Conservation (phyloP, 1,140 invertebrate genomes). For the Paraescarpia echinospica region DNA sequence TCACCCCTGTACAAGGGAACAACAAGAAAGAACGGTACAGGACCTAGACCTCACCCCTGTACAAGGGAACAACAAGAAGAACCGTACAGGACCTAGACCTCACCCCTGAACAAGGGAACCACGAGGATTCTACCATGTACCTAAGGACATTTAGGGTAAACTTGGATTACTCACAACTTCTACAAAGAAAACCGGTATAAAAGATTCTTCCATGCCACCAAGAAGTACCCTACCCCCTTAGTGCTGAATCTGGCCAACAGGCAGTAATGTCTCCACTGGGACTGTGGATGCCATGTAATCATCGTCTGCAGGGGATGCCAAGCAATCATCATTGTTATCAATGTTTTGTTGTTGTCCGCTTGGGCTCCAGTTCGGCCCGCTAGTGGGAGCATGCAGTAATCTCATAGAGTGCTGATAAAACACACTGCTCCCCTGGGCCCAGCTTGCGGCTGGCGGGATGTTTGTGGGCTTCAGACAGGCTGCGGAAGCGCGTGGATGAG, state of each 20-base stretch:
- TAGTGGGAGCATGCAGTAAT: not conserved
- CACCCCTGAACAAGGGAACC: too few species aligned
- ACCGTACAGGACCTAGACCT: too few species aligned
- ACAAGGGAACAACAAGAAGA: too few species aligned
- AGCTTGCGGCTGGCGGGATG: not conserved
- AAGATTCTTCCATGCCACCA: not conserved
- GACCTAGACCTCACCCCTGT: too few species aligned
- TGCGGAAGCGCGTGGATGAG: not conserved
- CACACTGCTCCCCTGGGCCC: not conserved
- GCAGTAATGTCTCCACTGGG: not conserved
- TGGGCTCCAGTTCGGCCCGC: not conserved
- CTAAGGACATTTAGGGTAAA: too few species aligned
- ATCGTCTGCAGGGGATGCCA: not conserved
- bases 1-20: too few species aligned
- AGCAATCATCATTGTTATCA: not conserved
- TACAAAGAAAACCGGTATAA: not conserved
- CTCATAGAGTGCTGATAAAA: not conserved
- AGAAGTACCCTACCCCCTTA: not conserved
- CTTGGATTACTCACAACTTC: not conserved
- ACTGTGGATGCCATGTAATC: not conserved
- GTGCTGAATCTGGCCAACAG: not conserved
- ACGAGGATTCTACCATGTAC: too few species aligned
- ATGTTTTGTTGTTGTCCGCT: not conserved
- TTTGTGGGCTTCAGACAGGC: not conserved
- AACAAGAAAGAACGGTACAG: too few species aligned